Base-by-base conservation (phyloP, 2,113 vertebrate species). In the Callionymus lyra region DNA sequence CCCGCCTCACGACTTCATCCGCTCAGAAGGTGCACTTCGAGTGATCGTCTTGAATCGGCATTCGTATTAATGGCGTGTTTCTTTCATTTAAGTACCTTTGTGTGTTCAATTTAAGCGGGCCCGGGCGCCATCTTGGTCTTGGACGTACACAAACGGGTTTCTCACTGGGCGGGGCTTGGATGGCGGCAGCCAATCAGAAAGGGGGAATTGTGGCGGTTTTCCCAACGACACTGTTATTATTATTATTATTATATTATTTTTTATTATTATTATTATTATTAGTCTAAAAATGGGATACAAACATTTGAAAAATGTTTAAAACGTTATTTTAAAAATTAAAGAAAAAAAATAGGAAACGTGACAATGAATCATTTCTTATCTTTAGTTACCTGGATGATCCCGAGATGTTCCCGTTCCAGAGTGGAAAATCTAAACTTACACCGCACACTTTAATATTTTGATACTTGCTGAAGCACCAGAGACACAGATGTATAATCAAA, bases 91-190 rank as follows among this genome's bases (percentile, higher is more conserved):
- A 76, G 54, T 84, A 86, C 84, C 83, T 83, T 34, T 13, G 59
- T 27, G 36, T 47, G 53, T 63, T 63, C 67, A 62, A 63, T 76
- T 85, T 81, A 84, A 76, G 73, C 79, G 80, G 77, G 68, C 73
- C 76, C 74, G 38, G 59, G n/a, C 76, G 82, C 83, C 85, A 86
- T 87, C 77, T 86, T 85, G 64, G 76, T 77, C 38, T 76, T 57
- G 49, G 60, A 46, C 59, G 64, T 9, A 61, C 64, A 79, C 76
- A 82, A 82, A 74, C 76, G 56, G 50, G 34, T 57, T 21, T 4
- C 27, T 11, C 40, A 0, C 17, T 47, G 51, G 81, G 82, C 65
- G 82, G 74, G 61, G 60, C 70, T 63, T 68, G 0, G 21, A 11
- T 10, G 1, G 2, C 12, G 0, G 12, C 38, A 67, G 54, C 81